phyloP scores from a whole-genome alignment of 1,140 invertebrate genomes.

The Zaprionus inermis region DNA sequence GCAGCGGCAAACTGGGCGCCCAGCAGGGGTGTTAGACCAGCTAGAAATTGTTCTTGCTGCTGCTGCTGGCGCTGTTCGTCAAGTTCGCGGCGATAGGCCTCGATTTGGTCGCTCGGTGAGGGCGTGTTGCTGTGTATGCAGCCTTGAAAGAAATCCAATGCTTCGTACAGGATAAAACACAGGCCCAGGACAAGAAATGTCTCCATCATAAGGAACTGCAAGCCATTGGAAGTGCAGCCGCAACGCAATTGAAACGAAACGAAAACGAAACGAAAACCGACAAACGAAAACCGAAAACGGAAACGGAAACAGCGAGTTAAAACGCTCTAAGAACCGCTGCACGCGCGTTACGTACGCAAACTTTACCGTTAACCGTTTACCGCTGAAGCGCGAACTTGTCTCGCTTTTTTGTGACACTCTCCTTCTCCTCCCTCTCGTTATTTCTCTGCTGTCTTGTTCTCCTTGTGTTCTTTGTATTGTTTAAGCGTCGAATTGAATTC shows the following conservation, averaged over 20 bases:
- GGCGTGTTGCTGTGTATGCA: slow-evolving; percentile 81
- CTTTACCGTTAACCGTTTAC: slow-evolving; percentile 14
- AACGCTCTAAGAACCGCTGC: too few species aligned
- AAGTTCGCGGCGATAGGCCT: slow-evolving; percentile 81
- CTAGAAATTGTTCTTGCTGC: slow-evolving; percentile 82
- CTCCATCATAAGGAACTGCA: slow-evolving; percentile 83
- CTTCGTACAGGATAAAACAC: slow-evolving; percentile 84
- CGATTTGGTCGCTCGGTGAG: slow-evolving; percentile 78
- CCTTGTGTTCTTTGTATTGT: slow-evolving; percentile 21
- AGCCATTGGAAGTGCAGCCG: slow-evolving; percentile 72
- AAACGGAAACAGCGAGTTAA: slow-evolving; percentile 1
- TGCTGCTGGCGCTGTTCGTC: slow-evolving; percentile 84
- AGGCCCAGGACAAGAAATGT: slow-evolving; percentile 84
- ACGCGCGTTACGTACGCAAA: background rate
- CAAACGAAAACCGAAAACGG: slow-evolving; percentile 32
- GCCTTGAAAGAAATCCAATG: slow-evolving; percentile 84
- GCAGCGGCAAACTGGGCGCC: slow-evolving; percentile 77
- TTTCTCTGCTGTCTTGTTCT: slow-evolving; percentile 33
- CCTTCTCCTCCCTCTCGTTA: slow-evolving; percentile 22
- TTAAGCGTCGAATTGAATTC: slow-evolving; percentile 41
- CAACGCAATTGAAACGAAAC: slow-evolving; percentile 32
- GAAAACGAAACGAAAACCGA: slow-evolving; percentile 38
- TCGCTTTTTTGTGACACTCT: background rate
- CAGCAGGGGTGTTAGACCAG: slow-evolving; percentile 73
- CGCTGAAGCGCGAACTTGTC: background rate